Percentiles rank a stretch among this genome's conserved stretches.
Evolutionary conservation across 2,797 vertebrate species (phyloP).

Genomic region (Coendou prehensilis): DNA sequence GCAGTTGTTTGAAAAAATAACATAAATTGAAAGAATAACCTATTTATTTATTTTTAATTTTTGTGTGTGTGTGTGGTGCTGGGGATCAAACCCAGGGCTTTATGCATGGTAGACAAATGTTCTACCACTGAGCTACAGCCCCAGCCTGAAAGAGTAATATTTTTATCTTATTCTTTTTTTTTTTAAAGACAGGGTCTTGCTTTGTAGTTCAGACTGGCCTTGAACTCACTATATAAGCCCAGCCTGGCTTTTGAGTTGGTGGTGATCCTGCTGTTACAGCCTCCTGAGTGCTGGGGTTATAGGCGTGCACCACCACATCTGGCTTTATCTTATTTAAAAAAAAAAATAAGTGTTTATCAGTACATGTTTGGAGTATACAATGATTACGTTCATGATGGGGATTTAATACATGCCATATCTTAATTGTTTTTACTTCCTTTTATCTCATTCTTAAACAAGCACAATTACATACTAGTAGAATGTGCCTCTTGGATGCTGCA

Average conservation of each 20-base stretch:
- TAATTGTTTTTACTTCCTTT: neutral
- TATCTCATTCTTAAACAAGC: neutral
- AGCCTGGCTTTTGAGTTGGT: neutral
- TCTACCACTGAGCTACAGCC: neutral
- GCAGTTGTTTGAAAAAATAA: slow-evolving; percentile 29
- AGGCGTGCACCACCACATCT: neutral
- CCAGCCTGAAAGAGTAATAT: neutral
- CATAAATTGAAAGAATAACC: neutral
- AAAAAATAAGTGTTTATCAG: neutral
- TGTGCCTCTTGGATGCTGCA: neutral
- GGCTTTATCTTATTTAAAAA: neutral
- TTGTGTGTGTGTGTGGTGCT: neutral
- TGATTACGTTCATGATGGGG: neutral
- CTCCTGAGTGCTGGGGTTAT: neutral
- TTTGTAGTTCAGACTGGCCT: neutral
- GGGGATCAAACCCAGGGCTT: neutral
- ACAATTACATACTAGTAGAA: neutral
- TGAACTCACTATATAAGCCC: neutral
- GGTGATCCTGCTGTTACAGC: neutral
- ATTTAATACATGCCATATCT: neutral
- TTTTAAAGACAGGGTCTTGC: neutral
- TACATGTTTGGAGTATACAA: neutral
- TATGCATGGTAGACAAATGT: neutral
- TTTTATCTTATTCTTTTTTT: neutral
- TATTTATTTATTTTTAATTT: neutral